These are phyloP conservation scores for Takifugu bimaculatus DNA, from an alignment of 2,113 vertebrate species.

Conservation along the genomic window DNA sequence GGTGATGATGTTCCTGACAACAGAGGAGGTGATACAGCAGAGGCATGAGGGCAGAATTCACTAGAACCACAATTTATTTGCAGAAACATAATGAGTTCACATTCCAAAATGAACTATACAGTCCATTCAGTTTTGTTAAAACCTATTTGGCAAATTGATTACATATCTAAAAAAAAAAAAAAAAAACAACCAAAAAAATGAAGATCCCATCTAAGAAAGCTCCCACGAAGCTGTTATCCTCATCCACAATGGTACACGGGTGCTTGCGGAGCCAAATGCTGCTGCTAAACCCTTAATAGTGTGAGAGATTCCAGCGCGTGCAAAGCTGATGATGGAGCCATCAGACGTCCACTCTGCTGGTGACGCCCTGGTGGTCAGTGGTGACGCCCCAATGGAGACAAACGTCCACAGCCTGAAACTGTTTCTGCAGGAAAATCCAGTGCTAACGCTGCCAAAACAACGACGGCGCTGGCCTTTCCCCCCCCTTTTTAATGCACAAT, in stretches of 20 bases:
- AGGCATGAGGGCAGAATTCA: conserved; percentile 10
- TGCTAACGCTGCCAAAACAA: conserved; percentile 25
- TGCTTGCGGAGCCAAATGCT: conserved; percentile 18
- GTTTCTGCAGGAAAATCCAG: conserved; percentile 15
- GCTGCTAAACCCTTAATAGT: conserved; percentile 31
- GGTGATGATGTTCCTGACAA: too few relatives aligned
- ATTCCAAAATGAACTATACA: conserved; percentile 47
- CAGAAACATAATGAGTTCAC: conserved; percentile 55
- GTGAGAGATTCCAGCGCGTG: conserved; percentile 26
- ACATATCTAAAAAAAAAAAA: conserved; percentile 37
- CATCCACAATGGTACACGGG: conserved; percentile 17
- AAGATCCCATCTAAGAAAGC: background rate
- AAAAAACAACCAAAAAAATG: background rate
- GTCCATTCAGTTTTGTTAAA: conserved; percentile 31
- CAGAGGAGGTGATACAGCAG: background rate
- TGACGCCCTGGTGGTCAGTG: conserved; percentile 10
- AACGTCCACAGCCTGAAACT: conserved; percentile 15
- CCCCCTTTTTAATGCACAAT: conserved; percentile 13
- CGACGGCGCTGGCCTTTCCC: conserved; percentile 2
- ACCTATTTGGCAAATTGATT: conserved; percentile 63
- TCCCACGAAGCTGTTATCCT: conserved; percentile 1
- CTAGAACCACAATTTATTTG: conserved; percentile 72
- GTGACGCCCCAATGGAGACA: conserved; percentile 11
- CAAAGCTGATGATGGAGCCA: conserved; percentile 31
- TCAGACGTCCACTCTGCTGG: conserved; percentile 14